phyloP scores from a whole-genome alignment of 2,113 vertebrate species.

The Crotalus viridis region DNA sequence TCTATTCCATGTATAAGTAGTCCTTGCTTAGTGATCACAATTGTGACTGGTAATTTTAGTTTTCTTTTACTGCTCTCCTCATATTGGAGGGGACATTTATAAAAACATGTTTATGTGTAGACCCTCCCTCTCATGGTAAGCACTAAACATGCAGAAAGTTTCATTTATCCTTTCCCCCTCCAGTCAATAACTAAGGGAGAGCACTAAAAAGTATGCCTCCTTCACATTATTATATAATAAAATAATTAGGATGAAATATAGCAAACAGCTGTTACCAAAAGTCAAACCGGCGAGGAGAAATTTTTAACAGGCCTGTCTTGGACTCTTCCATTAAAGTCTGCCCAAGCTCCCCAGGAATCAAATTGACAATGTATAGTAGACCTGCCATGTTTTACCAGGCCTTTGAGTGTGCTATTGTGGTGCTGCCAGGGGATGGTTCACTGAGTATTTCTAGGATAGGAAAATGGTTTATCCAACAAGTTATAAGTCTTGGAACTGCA shows the following conservation, averaged over 20 bases:
- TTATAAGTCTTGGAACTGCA: not conserved
- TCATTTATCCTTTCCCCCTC: not conserved
- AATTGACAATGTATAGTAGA: not conserved
- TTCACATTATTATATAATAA: not conserved
- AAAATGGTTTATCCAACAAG: not conserved
- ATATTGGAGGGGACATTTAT: not conserved
- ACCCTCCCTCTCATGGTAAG: not conserved
- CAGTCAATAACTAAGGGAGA: not conserved
- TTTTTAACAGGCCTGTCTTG: not conserved
- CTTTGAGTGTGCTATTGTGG: not conserved
- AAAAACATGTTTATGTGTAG: not conserved
- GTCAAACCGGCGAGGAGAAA: not conserved
- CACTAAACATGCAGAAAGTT: not conserved
- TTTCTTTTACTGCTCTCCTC: not conserved
- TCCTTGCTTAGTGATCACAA: not conserved
- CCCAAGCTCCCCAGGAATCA: not conserved
- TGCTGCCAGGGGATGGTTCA: not conserved
- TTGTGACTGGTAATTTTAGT: not conserved
- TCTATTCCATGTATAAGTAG: not conserved
- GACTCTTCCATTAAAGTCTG: not conserved
- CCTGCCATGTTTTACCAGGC: not conserved
- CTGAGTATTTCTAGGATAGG: not conserved
- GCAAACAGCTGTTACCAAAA: not conserved
- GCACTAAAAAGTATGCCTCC: not conserved
- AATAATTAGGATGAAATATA: not conserved